Base-by-base conservation (phyloP, 1,140 invertebrate species). In the Neoseiulus cucumeris region DNA sequence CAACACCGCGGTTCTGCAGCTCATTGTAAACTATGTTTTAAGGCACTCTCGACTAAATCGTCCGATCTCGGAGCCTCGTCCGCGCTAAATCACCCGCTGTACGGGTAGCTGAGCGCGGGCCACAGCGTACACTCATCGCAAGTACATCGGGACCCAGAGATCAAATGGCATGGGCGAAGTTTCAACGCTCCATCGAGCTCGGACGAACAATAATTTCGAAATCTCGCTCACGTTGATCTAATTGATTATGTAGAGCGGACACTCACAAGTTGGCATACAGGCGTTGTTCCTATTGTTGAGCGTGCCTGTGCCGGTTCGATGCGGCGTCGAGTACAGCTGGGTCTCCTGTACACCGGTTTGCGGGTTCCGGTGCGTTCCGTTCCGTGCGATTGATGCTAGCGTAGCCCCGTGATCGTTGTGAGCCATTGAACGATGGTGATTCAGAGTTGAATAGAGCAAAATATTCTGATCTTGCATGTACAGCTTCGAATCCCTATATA, bases 381-480 rank as follows among this genome's bases (percentile, higher is more conserved):
- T 59, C 25, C 51, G 33, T 25, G 25, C 22, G 14, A 33, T 25
- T 25, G 14, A 25, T 2, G 51, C 51, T 17, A 59, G 33, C 22
- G 51, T 59, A 14, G 51, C 25, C 14, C 51, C 51, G 25, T 33
- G 25, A 33, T 59, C 25, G 14, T 59, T 33, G 22, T 59, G 51
- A 14, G 51, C 51, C 22, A 59, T 59, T 33, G 51, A 25, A 14
- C 51, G 25, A 25, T 59, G 51, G 33, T 59, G 51, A 25, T 59
- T 59, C 2, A 59, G 51, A 20, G 51, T 59, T 59, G 51, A 59
- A 25, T 59, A 59, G 51, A 59, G 51, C 17, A 59, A 33, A 20
- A 59, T 59, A 33, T 59, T 59, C 33, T 59, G 51, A 25, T 59
- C 51, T 33, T 59, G 51, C 51, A 59, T 59, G 22, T 59, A 59